Conservation (phyloP, 2,797 vertebrate genomes). For the Rhinichthys osculus region DNA sequence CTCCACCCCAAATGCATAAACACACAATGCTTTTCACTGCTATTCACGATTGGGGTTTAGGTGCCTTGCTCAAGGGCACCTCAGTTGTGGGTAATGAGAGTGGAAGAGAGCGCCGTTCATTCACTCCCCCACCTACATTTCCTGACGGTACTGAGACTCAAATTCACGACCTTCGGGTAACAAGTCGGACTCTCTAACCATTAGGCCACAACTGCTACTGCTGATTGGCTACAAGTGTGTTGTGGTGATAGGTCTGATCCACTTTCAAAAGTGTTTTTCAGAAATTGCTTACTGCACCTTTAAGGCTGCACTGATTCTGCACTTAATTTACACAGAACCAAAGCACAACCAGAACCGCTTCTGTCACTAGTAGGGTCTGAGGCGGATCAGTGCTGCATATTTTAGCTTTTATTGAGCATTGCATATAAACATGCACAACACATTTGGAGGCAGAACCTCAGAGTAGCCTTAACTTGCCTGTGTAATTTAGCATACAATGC, state of each 20-base stretch:
- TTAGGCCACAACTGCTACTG: not conserved
- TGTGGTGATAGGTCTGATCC: not conserved
- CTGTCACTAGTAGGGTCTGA: not conserved
- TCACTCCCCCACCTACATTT: no score
- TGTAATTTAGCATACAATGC: slow-evolving; percentile 11
- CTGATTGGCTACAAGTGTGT: not conserved
- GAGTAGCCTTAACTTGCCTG: not conserved
- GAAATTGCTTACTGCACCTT: not conserved
- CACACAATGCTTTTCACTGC: not conserved
- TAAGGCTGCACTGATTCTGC: not conserved
- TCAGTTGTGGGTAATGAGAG: no score
- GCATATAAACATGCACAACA: not conserved
- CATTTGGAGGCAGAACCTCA: not conserved
- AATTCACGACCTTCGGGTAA: not conserved
- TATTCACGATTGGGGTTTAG: no score
- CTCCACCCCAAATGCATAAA: not conserved
- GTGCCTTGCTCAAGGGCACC: no score
- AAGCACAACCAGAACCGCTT: not conserved
- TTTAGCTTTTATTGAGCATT: not conserved
- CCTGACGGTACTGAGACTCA: not conserved
- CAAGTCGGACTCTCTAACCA: not conserved
- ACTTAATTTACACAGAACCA: not conserved
- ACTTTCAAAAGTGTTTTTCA: not conserved
- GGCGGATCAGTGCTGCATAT: not conserved
- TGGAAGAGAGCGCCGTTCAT: no score